A percentile compares a stretch with the other conserved stretches of the same genome.
Conservation (phyloP, 2,888 invertebrate species). For the Muschampia plurimacula region DNA sequence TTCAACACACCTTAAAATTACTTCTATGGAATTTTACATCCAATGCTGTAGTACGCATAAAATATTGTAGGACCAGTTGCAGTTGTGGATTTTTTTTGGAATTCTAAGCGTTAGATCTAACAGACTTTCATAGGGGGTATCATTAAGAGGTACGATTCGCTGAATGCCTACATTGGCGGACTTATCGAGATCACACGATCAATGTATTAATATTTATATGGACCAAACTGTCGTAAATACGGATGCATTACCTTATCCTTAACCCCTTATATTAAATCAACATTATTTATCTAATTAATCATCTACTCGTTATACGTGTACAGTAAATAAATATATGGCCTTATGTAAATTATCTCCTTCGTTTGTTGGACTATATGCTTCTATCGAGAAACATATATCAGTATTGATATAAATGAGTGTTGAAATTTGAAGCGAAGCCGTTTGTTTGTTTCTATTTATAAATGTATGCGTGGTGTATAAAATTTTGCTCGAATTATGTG, state of each 20-base stretch:
- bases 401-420: conserved; percentile 63
- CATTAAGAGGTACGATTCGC: conserved; percentile 48
- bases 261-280: conserved; percentile 79
- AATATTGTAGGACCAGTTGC: conserved; percentile 27
- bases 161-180: conserved; percentile 70
- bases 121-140: conserved; percentile 27
- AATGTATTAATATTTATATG: conserved; percentile 84
- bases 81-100: conserved; percentile 21
- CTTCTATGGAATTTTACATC: conserved; percentile 31
- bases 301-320: conserved; percentile 84
- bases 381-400: conserved; percentile 59
- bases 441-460: conserved; percentile 55
- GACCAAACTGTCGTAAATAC: conserved; percentile 85
- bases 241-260: conserved; percentile 79
- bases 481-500: conserved; percentile 63
- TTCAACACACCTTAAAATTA: conserved; percentile 34
- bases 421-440: conserved; percentile 52
- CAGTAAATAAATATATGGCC: conserved; percentile 83
- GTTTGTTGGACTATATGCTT: conserved; percentile 74
- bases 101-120: conserved; percentile 18
- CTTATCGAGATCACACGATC: conserved; percentile 67
- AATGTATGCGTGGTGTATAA: conserved; percentile 66
- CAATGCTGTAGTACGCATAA: conserved; percentile 15
- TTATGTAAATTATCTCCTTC: conserved; percentile 82
- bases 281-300: conserved; percentile 82